Evolutionary conservation across 2,113 vertebrate genomes (phyloP).

Genomic region (Heptranchias perlo): DNA sequence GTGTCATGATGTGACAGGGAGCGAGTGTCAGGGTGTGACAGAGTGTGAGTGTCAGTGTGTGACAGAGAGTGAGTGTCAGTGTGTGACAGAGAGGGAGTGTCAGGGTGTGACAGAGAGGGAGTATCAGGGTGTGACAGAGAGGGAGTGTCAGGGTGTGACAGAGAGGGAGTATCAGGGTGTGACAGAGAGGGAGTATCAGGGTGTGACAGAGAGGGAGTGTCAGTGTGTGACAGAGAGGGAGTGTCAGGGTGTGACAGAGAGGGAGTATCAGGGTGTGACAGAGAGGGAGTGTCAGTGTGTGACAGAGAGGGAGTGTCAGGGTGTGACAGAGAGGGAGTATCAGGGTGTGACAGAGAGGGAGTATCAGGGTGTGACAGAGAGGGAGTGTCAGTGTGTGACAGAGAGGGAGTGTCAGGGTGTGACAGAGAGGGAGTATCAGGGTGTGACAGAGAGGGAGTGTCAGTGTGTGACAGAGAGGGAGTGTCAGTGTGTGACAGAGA

Average conservation of each 20-base stretch:
- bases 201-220: neutral
- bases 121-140: too few relatives aligned
- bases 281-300: too few relatives aligned
- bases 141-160: neutral
- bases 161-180: too few relatives aligned
- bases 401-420: neutral
- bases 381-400: too few relatives aligned
- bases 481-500: neutral
- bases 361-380: neutral
- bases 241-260: neutral
- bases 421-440: too few relatives aligned
- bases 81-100: neutral
- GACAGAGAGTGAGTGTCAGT: neutral
- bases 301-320: neutral
- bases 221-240: neutral
- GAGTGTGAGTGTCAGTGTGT: too few relatives aligned
- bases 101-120: neutral
- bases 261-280: neutral
- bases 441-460: constrained; percentile 42
- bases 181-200: neutral
- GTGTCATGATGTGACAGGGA: too few relatives aligned
- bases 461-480: neutral
- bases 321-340: neutral
- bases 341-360: neutral
- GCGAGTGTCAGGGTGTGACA: neutral